Percentiles rank a stretch among this genome's conserved stretches.
phyloP scores from a whole-genome alignment of 2,797 vertebrate species.

The Cynopterus sphinx region DNA sequence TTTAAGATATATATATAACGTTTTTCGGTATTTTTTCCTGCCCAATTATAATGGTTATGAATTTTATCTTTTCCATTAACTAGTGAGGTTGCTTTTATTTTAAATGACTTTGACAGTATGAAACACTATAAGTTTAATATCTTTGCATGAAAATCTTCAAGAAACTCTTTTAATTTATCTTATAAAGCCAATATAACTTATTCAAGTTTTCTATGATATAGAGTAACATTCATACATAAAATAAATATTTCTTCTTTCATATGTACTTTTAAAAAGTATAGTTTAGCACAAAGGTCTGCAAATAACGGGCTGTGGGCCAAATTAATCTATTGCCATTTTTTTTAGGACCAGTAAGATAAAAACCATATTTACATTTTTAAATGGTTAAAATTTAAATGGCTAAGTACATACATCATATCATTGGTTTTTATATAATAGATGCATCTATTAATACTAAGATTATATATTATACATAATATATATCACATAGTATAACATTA shows the following conservation, averaged over 20 bases:
- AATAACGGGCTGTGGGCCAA: background rate
- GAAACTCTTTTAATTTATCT: background rate
- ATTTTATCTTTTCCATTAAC: background rate
- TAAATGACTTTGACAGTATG: background rate
- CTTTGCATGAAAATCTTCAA: background rate
- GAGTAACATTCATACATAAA: background rate
- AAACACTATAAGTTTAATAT: background rate
- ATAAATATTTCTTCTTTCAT: background rate
- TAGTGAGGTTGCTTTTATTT: background rate
- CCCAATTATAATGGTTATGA: background rate
- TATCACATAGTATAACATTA: background rate
- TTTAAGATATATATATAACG: background rate
- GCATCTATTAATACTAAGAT: background rate
- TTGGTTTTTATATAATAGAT: background rate
- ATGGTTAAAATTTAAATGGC: background rate
- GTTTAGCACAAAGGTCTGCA: background rate
- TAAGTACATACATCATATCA: background rate
- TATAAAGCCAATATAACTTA: background rate
- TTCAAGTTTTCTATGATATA: background rate
- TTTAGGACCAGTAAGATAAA: background rate
- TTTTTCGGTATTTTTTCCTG: slow-evolving; percentile 21
- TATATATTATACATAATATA: background rate
- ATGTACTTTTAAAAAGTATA: background rate
- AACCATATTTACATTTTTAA: background rate
- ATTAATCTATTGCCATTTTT: background rate